A percentile compares a stretch with the other conserved stretches of the same genome.
Evolutionary conservation across 2,797 vertebrate species (phyloP).

Genomic region (Cyprinella venusta): DNA sequence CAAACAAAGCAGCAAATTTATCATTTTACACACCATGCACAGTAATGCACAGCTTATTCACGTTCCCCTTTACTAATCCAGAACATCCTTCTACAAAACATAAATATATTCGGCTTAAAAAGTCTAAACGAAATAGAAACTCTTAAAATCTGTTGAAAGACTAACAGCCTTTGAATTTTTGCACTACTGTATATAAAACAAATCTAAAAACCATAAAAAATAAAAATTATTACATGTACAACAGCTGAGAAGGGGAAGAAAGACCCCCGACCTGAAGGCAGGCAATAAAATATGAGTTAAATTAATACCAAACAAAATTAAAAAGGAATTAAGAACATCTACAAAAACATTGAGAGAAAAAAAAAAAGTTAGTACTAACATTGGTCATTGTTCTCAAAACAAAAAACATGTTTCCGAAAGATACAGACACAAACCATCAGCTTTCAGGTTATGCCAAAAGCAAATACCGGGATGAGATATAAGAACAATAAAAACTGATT

Average conservation of each 20-base stretch:
- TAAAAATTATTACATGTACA: constrained; percentile 77
- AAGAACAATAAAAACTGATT: constrained; percentile 57
- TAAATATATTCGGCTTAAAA: constrained; percentile 75
- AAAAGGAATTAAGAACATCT: constrained; percentile 43
- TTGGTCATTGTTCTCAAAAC: constrained; percentile 65
- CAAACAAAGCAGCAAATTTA: constrained; percentile 78
- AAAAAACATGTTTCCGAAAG: constrained; percentile 28
- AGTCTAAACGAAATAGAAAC: constrained; percentile 75
- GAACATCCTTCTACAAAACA: constrained; percentile 75
- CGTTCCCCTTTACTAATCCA: constrained; percentile 68
- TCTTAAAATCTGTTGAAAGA: constrained; percentile 73
- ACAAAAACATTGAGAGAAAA: constrained; percentile 61
- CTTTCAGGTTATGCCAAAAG: constrained; percentile 34
- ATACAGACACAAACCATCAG: constrained; percentile 30
- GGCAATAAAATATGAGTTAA: constrained; percentile 83
- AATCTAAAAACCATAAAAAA: constrained; percentile 64
- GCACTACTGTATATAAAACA: constrained; percentile 75
- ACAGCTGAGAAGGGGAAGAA: constrained; percentile 74
- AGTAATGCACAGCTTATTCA: constrained; percentile 64
- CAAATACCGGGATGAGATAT: constrained; percentile 47
- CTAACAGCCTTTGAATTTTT: constrained; percentile 75
- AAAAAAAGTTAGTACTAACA: constrained; percentile 69
- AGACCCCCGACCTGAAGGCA: constrained; percentile 77
- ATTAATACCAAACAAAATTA: constrained; percentile 70
- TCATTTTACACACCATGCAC: constrained; percentile 54